Evolutionary conservation across 2,888 invertebrate species (phyloP), one percentile per base, ranked within the genome.

Genomic region (Drosophila atripex): DNA sequence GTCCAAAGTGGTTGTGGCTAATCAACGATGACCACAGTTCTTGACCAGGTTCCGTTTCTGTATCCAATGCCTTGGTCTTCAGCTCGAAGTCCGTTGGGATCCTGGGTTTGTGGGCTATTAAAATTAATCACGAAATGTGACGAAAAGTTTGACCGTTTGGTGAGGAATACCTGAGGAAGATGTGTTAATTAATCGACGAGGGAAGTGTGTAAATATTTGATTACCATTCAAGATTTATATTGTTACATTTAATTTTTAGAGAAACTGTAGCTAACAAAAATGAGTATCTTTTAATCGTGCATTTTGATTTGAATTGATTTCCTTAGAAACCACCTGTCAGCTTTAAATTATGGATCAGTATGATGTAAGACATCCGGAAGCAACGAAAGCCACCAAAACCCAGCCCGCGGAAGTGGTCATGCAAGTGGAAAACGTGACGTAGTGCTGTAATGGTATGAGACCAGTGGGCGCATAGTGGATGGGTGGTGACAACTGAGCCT

Each of bases 91-190:
- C 47, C 55, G 4, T 18, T 16, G 55, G 52, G 18, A 45, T 53
- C 55, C 65, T 71, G 56, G 57, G 69, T 65, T 80, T 76, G 80
- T 80, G 71, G 63, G 58, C 70, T 82, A 85, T 80, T 87, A 71
- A 80, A 83, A 85, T 87, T 78, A 83, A 87, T 80, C 78, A 85
- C 71, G 76, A 69, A 60, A 80, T 78, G 82, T 85, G 87, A 73
- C 73, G 85, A 83, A 83, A 83, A 85, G 54, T 80, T 68, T 77
- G 58, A 46, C 39, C 58, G 2, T 50, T 39, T 39, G 55, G 73
- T 61, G 71, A 59, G 55, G 38, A 41, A 46, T 58, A 58, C 59
- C 60, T 60, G 43, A 39, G 45, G 59, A 52, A 41, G n/a, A 69
- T 55, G 66, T 70, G 76, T 70, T 85, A 87, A 85, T 87, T 82